phyloP scores from a whole-genome alignment of 2,797 vertebrate genomes.

The Petrocephalus sullivani region DNA sequence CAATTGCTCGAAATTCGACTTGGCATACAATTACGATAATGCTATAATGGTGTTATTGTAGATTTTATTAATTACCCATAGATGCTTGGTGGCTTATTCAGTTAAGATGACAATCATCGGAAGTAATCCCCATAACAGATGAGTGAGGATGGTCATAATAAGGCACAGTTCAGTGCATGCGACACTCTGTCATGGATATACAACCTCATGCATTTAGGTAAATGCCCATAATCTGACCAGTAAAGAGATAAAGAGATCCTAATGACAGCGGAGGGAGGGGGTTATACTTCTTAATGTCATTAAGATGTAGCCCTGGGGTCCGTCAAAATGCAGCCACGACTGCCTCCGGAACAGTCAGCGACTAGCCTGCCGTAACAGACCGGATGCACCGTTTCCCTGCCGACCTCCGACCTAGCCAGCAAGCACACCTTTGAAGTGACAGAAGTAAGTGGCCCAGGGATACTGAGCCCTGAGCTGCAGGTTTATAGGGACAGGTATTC shows the following conservation, averaged over 20 bases:
- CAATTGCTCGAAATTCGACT: neutral
- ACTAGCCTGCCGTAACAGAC: neutral
- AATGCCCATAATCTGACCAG: conserved; percentile 6
- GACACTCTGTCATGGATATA: neutral
- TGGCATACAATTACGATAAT: neutral
- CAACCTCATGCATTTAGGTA: neutral
- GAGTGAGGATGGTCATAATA: neutral
- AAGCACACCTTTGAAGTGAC: neutral
- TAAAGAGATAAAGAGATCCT: neutral
- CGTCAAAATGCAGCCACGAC: neutral
- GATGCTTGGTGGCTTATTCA: neutral
- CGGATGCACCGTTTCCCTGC: neutral
- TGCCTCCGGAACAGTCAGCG: neutral
- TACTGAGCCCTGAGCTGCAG: neutral
- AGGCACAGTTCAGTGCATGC: neutral
- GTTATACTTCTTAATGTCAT: neutral
- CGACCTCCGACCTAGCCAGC: neutral
- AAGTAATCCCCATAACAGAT: neutral
- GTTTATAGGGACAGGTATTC: neutral
- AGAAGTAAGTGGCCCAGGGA: neutral
- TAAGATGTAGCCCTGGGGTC: neutral
- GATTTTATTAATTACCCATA: conserved; percentile 3
- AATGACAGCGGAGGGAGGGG: neutral
- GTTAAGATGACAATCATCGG: neutral
- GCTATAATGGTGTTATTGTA: neutral